These are phyloP conservation scores for Campoletis raptor DNA, from an alignment of 2,888 invertebrate species.

Conservation along the genomic window DNA sequence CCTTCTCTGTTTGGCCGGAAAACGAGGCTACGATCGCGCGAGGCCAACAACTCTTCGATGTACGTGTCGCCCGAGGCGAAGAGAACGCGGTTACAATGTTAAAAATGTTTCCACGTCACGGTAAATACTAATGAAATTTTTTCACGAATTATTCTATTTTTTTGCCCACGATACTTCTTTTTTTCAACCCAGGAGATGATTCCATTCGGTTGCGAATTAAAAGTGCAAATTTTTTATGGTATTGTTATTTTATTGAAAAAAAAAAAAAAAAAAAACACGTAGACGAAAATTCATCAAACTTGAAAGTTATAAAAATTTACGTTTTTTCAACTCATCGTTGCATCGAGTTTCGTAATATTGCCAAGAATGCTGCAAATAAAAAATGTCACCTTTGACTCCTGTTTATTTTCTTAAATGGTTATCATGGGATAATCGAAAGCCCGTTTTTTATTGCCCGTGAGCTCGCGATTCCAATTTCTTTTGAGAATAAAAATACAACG, in stretches of 20 bases:
- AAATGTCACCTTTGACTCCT: conserved; percentile 5
- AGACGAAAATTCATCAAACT: too few relatives aligned
- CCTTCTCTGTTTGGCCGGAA: conserved; percentile 34
- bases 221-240: background rate
- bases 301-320: too few relatives aligned
- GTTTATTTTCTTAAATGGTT: conserved; percentile 43
- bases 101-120: conserved; percentile 5
- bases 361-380: background rate
- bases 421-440: conserved; percentile 51
- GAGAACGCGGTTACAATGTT: conserved; percentile 43
- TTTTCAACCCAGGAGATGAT: background rate
- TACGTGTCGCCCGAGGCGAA: conserved; percentile 52
- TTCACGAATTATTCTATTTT: background rate
- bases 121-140: conserved; percentile 5
- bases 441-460: conserved; percentile 43
- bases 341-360: conserved; percentile 17
- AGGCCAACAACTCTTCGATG: conserved; percentile 24
- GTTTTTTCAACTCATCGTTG: background rate
- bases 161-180: background rate
- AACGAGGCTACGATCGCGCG: conserved; percentile 16
- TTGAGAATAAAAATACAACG: background rate
- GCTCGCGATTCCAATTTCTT: conserved; percentile 34
- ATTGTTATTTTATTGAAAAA: too few relatives aligned
- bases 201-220: background rate
- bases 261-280: too few relatives aligned